Base-by-base conservation (phyloP, 2,797 vertebrate species). In the Falco biarmicus region DNA sequence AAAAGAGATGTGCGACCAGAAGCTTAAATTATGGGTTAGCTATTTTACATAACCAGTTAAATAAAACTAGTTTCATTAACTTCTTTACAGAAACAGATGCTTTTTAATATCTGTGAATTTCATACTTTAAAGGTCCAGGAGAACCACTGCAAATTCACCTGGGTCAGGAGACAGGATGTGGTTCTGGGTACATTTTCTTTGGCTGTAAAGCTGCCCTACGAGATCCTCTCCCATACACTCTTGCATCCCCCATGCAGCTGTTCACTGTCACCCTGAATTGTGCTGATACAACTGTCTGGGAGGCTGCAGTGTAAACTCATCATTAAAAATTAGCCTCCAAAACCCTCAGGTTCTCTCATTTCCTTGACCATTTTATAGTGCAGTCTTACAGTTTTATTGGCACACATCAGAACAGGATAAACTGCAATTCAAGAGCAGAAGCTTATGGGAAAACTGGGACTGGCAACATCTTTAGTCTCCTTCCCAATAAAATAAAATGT, bases 171-270 rank as follows among this genome's bases (percentile, higher is more conserved):
- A 26, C 31, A 53, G 51, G 61, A 85, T 89, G 41, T 59, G 64
- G 53, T 66, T 47, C 53, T 61, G 61, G 24, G 13, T 34, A 32
- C 39, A 6, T 84, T 91, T 88, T 91, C 57, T 81, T 68, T 68
- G 83, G 41, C 93, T 88, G 41, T 29, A 43, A 83, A 92, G 18
- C 20, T 73, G 79, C 54, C 83, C 66, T 59, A 71, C 1, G 2
- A 61, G 76, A 81, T 69, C 15, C 7, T 59, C 47, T 87, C 34
- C 45, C 13, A 8, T 11, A 13, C 0, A 0, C 7, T 87, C 8
- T 7, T 0, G 1, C 45, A 9, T 73, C 24, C 34, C 54, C 54
- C 29, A 4, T 0, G 0, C 32, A 3, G 3, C 9, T 7, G 57
- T 24, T 88, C 57, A 15, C 92, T 68, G 57, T 90, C 71, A 87